phyloP scores from a whole-genome alignment of 2,888 invertebrate species.

The Cantharis lateralis region DNA sequence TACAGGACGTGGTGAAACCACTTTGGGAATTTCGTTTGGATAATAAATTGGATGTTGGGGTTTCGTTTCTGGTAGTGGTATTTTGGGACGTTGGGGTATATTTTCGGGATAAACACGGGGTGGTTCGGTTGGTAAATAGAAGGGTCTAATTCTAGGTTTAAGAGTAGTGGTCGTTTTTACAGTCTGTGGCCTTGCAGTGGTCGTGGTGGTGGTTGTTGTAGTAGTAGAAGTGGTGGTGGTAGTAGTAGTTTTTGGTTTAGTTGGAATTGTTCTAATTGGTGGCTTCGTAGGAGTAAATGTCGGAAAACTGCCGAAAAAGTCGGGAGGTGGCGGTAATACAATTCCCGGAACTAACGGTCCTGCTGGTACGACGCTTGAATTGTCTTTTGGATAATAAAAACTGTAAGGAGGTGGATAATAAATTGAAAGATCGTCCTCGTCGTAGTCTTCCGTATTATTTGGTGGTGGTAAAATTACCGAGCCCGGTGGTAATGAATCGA shows the following conservation, averaged over 20 bases:
- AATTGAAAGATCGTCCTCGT: constrained; percentile 89
- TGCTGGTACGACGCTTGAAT: constrained; percentile 73
- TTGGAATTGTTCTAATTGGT: constrained; percentile 37
- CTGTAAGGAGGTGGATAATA: constrained; percentile 92
- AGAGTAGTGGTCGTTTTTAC: background rate
- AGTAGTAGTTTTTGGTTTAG: constrained; percentile 17
- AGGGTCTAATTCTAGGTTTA: background rate
- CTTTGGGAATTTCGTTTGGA: background rate
- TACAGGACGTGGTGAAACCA: background rate
- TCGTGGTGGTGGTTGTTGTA: constrained; percentile 53
- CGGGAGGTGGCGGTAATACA: constrained; percentile 84
- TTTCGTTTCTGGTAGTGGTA: background rate
- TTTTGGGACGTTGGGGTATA: background rate
- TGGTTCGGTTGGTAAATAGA: background rate
- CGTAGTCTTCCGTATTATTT: constrained; percentile 69
- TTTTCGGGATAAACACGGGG: background rate
- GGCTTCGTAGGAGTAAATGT: constrained; percentile 48
- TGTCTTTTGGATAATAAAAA: constrained; percentile 79
- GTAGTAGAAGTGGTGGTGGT: constrained; percentile 44
- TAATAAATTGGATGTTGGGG: background rate
- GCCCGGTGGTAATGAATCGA: constrained; percentile 66
- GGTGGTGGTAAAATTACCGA: constrained; percentile 60
- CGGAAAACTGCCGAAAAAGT: constrained; percentile 78
- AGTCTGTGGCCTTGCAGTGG: background rate
- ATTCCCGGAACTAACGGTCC: constrained; percentile 89